Conservation (phyloP, 2,888 invertebrate species). For the Cyrtodaria siliqua region DNA sequence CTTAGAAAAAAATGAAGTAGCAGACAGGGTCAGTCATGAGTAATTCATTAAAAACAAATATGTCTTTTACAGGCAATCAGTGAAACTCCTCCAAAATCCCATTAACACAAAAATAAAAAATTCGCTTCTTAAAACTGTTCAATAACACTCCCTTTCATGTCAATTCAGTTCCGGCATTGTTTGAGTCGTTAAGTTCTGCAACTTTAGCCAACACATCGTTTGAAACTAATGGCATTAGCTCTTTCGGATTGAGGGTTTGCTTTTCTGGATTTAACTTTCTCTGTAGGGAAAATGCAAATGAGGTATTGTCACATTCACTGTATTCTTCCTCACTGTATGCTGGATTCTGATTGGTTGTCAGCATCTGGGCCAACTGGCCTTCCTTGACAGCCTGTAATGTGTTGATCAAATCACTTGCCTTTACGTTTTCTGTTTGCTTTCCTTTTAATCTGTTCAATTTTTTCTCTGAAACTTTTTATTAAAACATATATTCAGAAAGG, state of each 20-base stretch:
- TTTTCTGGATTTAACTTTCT: slow-evolving; percentile 56
- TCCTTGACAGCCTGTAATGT: slow-evolving; percentile 45
- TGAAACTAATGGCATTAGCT: slow-evolving; percentile 47
- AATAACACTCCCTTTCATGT: too few relatives aligned
- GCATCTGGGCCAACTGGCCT: slow-evolving; percentile 25
- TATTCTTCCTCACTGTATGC: slow-evolving; percentile 15
- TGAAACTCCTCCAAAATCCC: too few relatives aligned
- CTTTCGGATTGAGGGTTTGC: slow-evolving; percentile 53
- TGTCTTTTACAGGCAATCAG: too few relatives aligned
- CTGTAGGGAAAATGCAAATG: slow-evolving; percentile 43
- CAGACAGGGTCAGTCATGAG: too few relatives aligned
- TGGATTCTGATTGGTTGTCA: slow-evolving; percentile 13
- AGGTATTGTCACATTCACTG: slow-evolving; percentile 12
- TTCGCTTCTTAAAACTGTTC: too few relatives aligned
- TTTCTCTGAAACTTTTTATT: slow-evolving; percentile 63
- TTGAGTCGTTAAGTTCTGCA: slow-evolving; percentile 22
- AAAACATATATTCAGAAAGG: too few relatives aligned
- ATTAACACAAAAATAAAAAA: too few relatives aligned
- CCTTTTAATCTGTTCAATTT: slow-evolving; percentile 43
- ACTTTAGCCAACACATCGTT: slow-evolving; percentile 53
- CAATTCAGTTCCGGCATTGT: too few relatives aligned
- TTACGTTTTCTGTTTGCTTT: slow-evolving; percentile 22
- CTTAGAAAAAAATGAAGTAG: too few relatives aligned
- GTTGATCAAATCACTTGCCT: slow-evolving; percentile 48
- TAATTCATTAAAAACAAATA: too few relatives aligned